A percentile compares a stretch with the other conserved stretches of the same genome.
These are phyloP conservation scores for Emberiza fucata DNA, from an alignment of 2,113 vertebrate species.

Conservation along the genomic window DNA sequence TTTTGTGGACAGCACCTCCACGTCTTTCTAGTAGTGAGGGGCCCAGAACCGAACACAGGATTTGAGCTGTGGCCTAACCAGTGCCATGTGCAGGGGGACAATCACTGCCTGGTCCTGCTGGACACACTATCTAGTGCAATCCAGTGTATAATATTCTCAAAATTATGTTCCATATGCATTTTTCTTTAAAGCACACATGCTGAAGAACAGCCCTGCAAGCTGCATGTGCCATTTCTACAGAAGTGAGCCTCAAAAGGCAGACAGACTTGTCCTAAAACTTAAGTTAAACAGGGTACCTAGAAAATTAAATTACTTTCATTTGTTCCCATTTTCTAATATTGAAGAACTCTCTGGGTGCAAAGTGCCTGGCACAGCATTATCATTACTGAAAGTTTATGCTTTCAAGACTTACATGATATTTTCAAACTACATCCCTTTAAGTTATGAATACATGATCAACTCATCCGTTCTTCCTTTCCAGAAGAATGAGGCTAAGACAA, in stretches of 20 bases:
- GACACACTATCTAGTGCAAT: neutral
- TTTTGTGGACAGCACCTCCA: neutral
- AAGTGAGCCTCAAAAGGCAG: neutral
- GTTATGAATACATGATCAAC: rapidly evolving
- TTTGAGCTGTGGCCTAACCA: rapidly evolving
- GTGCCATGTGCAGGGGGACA: rapidly evolving
- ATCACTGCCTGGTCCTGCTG: neutral
- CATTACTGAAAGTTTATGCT: neutral
- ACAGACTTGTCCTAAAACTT: neutral
- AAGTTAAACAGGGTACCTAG: neutral
- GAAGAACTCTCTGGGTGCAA: neutral
- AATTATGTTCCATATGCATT: neutral
- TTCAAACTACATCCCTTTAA: neutral
- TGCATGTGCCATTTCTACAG: rapidly evolving
- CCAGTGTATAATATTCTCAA: neutral
- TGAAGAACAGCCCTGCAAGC: neutral
- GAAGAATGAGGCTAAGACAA: neutral
- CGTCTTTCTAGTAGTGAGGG: neutral
- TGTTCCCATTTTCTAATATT: neutral
- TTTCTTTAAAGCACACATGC: neutral
- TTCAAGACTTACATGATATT: neutral
- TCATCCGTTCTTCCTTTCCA: neutral
- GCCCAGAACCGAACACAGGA: neutral
- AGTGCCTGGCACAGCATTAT: neutral
- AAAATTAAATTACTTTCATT: neutral